phyloP scores from a whole-genome alignment of 2,797 vertebrate genomes.

The Ctenosaura bakeri region DNA sequence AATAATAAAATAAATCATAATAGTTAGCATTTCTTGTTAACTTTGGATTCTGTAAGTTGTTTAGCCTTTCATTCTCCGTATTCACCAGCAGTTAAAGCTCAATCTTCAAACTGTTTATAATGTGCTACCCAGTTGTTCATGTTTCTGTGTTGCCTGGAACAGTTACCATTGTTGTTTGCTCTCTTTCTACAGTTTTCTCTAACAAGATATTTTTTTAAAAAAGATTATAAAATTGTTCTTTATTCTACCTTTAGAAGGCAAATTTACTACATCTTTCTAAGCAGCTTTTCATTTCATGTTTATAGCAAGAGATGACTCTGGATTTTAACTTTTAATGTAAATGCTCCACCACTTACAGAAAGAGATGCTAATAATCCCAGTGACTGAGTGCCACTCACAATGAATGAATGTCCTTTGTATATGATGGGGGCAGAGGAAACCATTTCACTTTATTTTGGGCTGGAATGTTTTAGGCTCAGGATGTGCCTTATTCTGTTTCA shows the following conservation, averaged over 20 bases:
- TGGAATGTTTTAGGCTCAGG: background rate
- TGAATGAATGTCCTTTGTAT: no score
- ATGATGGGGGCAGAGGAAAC: no score
- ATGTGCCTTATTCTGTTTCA: no score
- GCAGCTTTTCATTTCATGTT: background rate
- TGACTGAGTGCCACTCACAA: no score
- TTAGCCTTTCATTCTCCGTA: background rate
- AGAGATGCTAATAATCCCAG: background rate
- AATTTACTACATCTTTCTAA: background rate
- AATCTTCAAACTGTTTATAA: background rate
- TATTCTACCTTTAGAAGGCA: background rate
- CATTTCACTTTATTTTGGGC: no score
- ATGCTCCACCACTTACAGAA: background rate
- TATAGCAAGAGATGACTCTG: background rate
- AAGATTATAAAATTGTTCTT: background rate
- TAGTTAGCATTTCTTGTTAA: background rate
- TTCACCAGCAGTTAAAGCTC: background rate
- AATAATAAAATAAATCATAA: background rate
- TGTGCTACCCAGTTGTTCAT: background rate
- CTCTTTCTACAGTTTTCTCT: background rate
- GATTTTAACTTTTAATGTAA: background rate
- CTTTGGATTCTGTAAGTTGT: background rate
- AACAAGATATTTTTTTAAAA: background rate
- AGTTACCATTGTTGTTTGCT: no score
- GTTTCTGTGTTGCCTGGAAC: no score